Percentiles rank a stretch among this genome's conserved stretches.
phyloP scores from a whole-genome alignment of 2,797 vertebrate species.

The Hypotaenidia okinawae region DNA sequence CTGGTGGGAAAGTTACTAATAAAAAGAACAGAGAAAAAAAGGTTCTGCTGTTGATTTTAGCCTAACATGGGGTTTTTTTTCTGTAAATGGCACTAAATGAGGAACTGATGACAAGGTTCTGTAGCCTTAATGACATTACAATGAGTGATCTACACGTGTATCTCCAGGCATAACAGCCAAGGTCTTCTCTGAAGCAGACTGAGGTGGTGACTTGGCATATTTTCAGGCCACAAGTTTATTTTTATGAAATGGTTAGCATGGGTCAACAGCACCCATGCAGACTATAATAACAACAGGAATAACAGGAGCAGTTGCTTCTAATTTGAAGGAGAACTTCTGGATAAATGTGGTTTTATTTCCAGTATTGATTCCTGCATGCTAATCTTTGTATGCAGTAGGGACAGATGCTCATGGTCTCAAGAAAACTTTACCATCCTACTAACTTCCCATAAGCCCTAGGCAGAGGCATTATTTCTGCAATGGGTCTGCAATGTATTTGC shows the following conservation, averaged over 20 bases:
- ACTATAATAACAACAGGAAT: neutral
- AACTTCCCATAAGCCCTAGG: neutral
- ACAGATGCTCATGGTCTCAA: neutral
- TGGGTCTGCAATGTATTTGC: neutral
- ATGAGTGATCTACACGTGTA: neutral
- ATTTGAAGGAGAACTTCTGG: neutral
- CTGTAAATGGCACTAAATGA: neutral
- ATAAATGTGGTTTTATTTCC: neutral
- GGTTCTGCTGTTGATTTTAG: neutral
- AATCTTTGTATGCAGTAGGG: neutral
- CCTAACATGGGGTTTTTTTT: neutral
- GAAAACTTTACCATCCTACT: neutral
- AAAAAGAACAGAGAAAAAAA: neutral
- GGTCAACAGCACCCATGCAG: neutral
- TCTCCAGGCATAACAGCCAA: neutral
- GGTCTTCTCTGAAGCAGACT: neutral
- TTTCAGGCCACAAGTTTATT: slow-evolving; percentile 19
- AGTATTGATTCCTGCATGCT: neutral
- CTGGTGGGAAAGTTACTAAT: neutral
- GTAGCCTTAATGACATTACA: neutral
- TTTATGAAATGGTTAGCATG: neutral
- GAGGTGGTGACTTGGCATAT: neutral
- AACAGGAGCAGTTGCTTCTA: neutral
- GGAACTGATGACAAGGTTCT: neutral
- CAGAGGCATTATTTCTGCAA: neutral